phyloP scores from a whole-genome alignment of 2,113 vertebrate species.

The Pollachius pollachius region DNA sequence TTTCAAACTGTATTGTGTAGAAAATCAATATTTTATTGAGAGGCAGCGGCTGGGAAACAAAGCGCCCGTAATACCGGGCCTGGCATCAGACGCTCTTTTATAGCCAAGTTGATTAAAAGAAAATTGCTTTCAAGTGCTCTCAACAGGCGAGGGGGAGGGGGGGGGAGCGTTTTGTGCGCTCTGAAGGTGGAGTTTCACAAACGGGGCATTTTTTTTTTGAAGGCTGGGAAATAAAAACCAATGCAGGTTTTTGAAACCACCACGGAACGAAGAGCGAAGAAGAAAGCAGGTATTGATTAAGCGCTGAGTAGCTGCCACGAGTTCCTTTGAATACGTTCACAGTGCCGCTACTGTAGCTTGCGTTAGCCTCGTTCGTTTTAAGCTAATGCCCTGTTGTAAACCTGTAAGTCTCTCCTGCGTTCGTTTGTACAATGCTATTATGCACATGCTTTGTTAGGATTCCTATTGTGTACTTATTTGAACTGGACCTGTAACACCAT shows the following conservation, averaged over 20 bases:
- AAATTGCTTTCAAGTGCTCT: conserved; percentile 74
- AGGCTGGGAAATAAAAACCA: conserved; percentile 56
- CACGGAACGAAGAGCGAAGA: too few species aligned
- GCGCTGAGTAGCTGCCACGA: too few species aligned
- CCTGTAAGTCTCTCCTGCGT: too few species aligned
- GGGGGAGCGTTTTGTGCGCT: conserved; percentile 47
- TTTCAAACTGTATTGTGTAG: conserved; percentile 50
- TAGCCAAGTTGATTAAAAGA: conserved; percentile 74
- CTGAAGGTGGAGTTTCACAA: conserved; percentile 47
- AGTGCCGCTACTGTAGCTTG: too few species aligned
- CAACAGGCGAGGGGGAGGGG: conserved; percentile 64
- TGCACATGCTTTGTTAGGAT: too few species aligned
- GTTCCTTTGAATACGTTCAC: too few species aligned
- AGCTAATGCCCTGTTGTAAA: too few species aligned
- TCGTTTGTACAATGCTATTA: too few species aligned
- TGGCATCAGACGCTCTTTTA: conserved; percentile 69
- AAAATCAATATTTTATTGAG: conserved; percentile 59
- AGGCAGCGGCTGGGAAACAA: conserved; percentile 30
- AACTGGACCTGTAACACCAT: too few species aligned
- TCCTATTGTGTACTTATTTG: too few species aligned
- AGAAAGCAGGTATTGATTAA: too few species aligned
- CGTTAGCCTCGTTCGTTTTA: too few species aligned
- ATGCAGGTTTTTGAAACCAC: not conserved
- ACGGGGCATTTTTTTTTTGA: conserved; percentile 41
- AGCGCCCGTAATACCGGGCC: conserved; percentile 54